Evolutionary conservation across 2,797 vertebrate species (phyloP), one percentile per base, ranked within the genome.

Genomic region (Cygnus olor): DNA sequence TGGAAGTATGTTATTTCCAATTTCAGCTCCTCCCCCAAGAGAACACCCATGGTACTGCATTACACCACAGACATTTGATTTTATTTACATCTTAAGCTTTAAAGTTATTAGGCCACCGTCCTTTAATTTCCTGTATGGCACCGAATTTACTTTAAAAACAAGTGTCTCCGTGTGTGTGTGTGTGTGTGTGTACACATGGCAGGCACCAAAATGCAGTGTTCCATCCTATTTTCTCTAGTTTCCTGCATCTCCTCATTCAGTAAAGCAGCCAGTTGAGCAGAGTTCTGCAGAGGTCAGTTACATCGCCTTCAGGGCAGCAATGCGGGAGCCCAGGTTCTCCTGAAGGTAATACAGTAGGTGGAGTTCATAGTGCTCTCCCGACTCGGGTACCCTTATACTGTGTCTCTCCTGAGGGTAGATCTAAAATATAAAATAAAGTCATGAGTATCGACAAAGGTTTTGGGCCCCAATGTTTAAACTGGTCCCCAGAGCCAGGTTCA

Each of bases 331-430:
- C 94, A 98, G 97, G 87, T 98, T 98, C 92, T 98, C 98, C 81
- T 98, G 98, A 95, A 98, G 98, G 88, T 98, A 98, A 96, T 98
- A 97, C 56, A 98, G 97, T 45, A 98, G 97, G 80, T 98, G 97
- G 90, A 98, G 98, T 96, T 98, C 98, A 28, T 98, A 98, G 96
- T 98, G 98, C 91, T 98, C 98, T 94, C 98, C 98, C 0, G 98
- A 98, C 82, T 98, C 98, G 2, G 98, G 98, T 6, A 98, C 98
- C 85, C 98, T 96, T 92, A 98, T 98, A 94, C 98, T 98, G 97
- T 98, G 98, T 92, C 98, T 97, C 96, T 98, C 98, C 97, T 98
- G 98, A 95, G 98, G 98, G 74, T 98, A 98, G 94, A 98, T 98
- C 98, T 98, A 93, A 86, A 95, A 93, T n/a, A 68, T 2, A 95